Evolutionary conservation across 1,140 invertebrate genomes (phyloP).

Genomic region (Eriosoma lanigerum): DNA sequence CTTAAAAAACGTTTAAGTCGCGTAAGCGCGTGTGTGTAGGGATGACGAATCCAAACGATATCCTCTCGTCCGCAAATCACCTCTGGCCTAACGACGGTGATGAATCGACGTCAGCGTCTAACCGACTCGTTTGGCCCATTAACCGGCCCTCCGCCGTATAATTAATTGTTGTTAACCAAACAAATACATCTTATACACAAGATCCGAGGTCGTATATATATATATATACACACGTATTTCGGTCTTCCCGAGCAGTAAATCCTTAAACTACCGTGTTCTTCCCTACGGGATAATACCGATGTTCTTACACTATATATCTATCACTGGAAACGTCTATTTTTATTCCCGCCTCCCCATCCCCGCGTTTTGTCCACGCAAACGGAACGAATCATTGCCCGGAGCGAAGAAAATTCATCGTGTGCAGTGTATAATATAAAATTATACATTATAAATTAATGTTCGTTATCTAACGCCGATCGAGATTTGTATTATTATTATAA

Average conservation of each 20-base stretch:
- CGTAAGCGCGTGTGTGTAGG: too few relatives aligned
- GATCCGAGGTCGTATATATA: too few relatives aligned
- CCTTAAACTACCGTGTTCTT: not conserved
- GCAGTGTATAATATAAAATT: not conserved
- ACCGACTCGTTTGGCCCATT: conserved; percentile 19
- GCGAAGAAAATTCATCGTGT: conserved; percentile 8
- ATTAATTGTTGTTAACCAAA: too few relatives aligned
- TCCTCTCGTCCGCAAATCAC: not conserved
- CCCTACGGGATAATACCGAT: not conserved
- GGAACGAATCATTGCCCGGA: conserved; percentile 17
- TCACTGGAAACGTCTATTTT: not conserved
- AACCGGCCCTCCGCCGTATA: too few relatives aligned
- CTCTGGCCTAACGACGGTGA: not conserved
- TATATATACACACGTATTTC: too few relatives aligned
- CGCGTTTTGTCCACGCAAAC: conserved; percentile 1
- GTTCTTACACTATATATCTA: not conserved
- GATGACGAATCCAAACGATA: too few relatives aligned
- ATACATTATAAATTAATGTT: too few relatives aligned
- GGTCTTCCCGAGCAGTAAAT: not conserved
- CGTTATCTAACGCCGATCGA: not conserved
- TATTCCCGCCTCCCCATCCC: not conserved
- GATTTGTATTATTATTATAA: too few relatives aligned
- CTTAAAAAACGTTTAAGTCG: too few relatives aligned
- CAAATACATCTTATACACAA: too few relatives aligned
- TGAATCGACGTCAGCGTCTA: conserved; percentile 3